These are phyloP conservation scores for Eristalinus sepulchralis DNA, from an alignment of 2,888 invertebrate species.

Conservation along the genomic window DNA sequence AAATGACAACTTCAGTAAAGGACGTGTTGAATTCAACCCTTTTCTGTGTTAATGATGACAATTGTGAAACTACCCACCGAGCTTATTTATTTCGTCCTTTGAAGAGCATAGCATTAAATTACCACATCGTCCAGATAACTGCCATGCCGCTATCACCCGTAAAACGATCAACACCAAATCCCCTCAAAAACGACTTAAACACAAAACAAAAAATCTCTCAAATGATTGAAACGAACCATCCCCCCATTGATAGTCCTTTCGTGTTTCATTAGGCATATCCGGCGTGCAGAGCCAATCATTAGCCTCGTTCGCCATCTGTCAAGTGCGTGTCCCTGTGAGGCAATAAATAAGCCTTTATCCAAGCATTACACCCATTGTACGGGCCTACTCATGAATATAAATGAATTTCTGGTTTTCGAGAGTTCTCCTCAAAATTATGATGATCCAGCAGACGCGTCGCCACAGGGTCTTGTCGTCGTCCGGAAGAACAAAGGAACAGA, in stretches of 20 bases:
- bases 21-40: too few species aligned
- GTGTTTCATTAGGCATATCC: neutral
- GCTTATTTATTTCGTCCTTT: too few species aligned
- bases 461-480: slow-evolving; percentile 3
- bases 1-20: too few species aligned
- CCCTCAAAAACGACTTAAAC: neutral
- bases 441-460: slow-evolving; percentile 3
- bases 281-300: neutral
- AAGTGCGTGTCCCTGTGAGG: neutral
- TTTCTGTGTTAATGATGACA: too few species aligned
- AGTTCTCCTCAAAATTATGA: slow-evolving; percentile 1
- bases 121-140: too few species aligned
- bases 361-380: slow-evolving; percentile 18
- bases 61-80: too few species aligned
- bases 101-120: too few species aligned
- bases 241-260: neutral
- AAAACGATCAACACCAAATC: neutral
- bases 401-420: slow-evolving; percentile 31
- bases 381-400: slow-evolving; percentile 43
- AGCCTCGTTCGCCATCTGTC: neutral
- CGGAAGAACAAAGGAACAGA: neutral
- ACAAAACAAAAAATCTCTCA: neutral
- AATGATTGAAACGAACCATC: neutral
- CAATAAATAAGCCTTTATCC: slow-evolving; percentile 45
- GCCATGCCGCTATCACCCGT: too few species aligned